A percentile compares a stretch with the other conserved stretches of the same genome.
These are phyloP conservation scores for Phalanger gymnotis DNA, from an alignment of 2,797 vertebrate genomes.

Conservation along the genomic window DNA sequence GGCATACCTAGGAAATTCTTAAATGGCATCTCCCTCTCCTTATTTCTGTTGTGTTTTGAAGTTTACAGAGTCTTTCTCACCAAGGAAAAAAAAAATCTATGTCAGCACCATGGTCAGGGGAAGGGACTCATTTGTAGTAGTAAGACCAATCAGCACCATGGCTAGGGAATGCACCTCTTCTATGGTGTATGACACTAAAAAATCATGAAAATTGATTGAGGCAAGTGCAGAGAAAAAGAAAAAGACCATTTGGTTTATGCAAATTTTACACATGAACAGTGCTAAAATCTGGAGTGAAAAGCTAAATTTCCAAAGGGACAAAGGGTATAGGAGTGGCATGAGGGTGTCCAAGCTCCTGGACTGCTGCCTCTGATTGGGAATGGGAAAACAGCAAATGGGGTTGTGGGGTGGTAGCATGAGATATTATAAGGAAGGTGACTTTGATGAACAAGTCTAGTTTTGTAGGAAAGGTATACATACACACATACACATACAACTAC, in stretches of 20 bases:
- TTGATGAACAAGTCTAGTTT: background rate
- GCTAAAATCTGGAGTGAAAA: background rate
- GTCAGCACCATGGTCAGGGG: background rate
- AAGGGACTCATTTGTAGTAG: background rate
- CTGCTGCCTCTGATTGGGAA: background rate
- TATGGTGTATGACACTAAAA: background rate
- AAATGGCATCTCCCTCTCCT: background rate
- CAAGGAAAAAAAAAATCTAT: background rate
- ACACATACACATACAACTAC: background rate
- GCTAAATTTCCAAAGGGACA: background rate
- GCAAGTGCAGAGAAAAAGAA: background rate
- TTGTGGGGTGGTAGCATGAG: background rate
- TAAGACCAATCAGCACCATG: background rate
- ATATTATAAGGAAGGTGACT: background rate
- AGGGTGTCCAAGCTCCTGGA: background rate
- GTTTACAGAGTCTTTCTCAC: background rate
- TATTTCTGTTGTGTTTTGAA: background rate
- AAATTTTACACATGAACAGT: background rate
- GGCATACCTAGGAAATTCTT: background rate
- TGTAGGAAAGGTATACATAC: background rate
- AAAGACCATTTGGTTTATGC: background rate
- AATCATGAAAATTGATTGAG: background rate
- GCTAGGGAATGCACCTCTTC: background rate
- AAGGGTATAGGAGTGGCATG: background rate
- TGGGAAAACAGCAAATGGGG: background rate